Evolutionary conservation across 1,140 invertebrate genomes (phyloP), one percentile per base, ranked within the genome.

Genomic region (Caenorhabditis brenneri): DNA sequence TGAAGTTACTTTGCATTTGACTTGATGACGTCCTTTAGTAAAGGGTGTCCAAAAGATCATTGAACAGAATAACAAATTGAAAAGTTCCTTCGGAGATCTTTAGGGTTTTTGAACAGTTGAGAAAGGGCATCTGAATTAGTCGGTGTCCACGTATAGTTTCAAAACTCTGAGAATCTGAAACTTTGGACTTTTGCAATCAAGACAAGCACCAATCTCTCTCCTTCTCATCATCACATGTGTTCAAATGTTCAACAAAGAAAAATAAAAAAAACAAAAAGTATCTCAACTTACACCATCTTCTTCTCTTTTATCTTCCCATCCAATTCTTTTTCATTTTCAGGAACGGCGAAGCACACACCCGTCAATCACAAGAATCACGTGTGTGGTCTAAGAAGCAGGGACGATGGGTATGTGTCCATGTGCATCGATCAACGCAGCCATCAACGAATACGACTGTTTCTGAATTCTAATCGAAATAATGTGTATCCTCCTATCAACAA

Each of bases 381-480:
- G 89, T 90, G 12, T 90, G 89, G 89, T 88, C 91, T 33, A 90
- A 90, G 79, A 87, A 90, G 16, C 87, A 88, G 79, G 90, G 88
- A 4, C 87, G 90, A 19, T 90, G 89, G 89, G 39, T 88, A 19
- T 90, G 89, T 60, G 89, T 90, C 19, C 89, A 90, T 78, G 86
- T 89, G 19, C 89, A 90, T 80, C 90, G 89, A 53, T 81, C 78
- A 24, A 42, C 65, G 10, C 65, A 74, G 42, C 65, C 65, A 24
- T 74, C 65, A 24, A 74, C 33, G 22, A 74, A 42, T 42, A 74
- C 65, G n/a, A 74, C 65, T 5, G 65, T 24, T 24, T 74, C 36
- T 19, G 33, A 74, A 31, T 39, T 42, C 65, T 74, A 39, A 36
- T 39, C 58, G 12, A 33, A 36, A 65, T 36, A 15, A 15, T 65